These are phyloP conservation scores for Myotis myotis DNA, from an alignment of 2,797 vertebrate genomes.

Conservation along the genomic window DNA sequence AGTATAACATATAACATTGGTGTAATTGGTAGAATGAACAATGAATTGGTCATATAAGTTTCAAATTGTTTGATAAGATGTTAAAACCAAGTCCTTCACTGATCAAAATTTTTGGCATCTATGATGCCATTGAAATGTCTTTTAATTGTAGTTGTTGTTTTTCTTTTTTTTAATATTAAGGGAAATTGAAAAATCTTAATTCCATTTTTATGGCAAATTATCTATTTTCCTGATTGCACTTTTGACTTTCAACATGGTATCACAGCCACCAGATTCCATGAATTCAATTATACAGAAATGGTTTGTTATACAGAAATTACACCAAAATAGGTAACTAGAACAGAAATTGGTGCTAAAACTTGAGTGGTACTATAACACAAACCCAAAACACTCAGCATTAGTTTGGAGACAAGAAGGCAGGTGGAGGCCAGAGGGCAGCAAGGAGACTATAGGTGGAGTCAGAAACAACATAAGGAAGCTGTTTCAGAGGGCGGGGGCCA, in stretches of 20 bases:
- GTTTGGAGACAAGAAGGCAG: neutral
- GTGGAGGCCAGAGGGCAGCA: neutral
- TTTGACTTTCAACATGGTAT: neutral
- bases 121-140: neutral
- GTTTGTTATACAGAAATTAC: neutral
- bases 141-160: neutral
- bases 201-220: neutral
- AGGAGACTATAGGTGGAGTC: neutral
- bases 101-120: neutral
- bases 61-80: neutral
- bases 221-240: neutral
- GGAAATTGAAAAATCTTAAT: slow-evolving; percentile 17
- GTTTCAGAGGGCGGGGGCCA: neutral
- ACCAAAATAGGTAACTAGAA: neutral
- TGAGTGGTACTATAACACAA: neutral
- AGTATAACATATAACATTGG: neutral
- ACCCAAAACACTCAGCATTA: neutral
- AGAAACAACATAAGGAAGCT: neutral
- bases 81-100: neutral
- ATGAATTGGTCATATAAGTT: neutral
- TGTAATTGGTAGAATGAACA: neutral
- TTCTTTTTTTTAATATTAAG: neutral
- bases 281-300: neutral
- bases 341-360: neutral
- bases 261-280: neutral